A percentile compares a stretch with the other conserved stretches of the same genome.
These are phyloP conservation scores for Amphibalanus amphitrite DNA, from an alignment of 1,140 invertebrate species.

Conservation along the genomic window DNA sequence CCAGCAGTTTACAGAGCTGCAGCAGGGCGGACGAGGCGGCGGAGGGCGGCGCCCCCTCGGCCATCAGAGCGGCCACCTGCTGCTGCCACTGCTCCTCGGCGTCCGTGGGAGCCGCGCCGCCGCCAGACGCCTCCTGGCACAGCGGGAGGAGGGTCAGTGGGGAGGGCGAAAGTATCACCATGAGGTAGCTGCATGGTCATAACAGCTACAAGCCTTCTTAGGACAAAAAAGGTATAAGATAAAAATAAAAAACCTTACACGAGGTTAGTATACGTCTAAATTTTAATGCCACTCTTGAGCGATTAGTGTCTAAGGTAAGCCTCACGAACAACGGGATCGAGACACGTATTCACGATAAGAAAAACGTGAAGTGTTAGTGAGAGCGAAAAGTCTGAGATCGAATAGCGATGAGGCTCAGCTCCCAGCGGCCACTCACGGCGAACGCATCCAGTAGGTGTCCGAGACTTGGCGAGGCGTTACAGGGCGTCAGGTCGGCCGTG, in stretches of 20 bases:
- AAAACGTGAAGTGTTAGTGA: too few relatives aligned
- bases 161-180: constrained; percentile 10
- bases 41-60: not conserved
- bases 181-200: constrained; percentile 14
- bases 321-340: too few relatives aligned
- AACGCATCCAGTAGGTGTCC: constrained; percentile 43
- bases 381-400: too few relatives aligned
- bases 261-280: too few relatives aligned
- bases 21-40: not conserved
- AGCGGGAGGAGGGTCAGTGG: not conserved
- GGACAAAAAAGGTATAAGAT: too few relatives aligned
- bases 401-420: too few relatives aligned
- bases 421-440: not conserved
- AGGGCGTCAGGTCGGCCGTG: constrained; percentile 70
- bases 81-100: not conserved
- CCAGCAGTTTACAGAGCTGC: not conserved
- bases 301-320: too few relatives aligned
- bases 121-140: not conserved
- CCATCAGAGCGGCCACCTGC: not conserved
- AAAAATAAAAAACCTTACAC: too few relatives aligned
- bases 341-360: too few relatives aligned
- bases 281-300: too few relatives aligned
- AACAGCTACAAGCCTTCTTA: too few relatives aligned
- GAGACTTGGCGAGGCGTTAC: constrained; percentile 62
- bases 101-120: not conserved